These are phyloP conservation scores for Pomacea maculata DNA, from an alignment of 1,140 invertebrate species.

Conservation along the genomic window DNA sequence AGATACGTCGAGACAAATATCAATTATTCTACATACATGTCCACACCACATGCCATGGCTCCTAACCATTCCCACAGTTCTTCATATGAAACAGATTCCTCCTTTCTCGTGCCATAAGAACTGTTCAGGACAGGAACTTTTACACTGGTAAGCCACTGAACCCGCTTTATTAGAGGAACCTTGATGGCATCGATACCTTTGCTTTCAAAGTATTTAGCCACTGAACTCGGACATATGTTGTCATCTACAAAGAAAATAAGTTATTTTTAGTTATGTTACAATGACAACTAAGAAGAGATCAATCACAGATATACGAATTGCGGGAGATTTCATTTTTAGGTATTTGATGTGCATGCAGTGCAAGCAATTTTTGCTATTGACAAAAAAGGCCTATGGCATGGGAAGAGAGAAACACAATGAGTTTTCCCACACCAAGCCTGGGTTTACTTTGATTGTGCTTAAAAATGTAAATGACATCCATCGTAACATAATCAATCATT, in stretches of 20 bases:
- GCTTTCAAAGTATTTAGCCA: conserved; percentile 43
- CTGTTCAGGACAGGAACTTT: conserved; percentile 33
- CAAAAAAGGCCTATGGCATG: too few relatives aligned
- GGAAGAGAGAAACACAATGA: too few relatives aligned
- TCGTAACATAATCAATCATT: too few relatives aligned
- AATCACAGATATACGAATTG: too few relatives aligned
- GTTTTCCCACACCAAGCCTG: too few relatives aligned
- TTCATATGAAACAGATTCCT: conserved; percentile 23
- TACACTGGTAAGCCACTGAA: conserved; percentile 31
- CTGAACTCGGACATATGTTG: conserved; percentile 40
- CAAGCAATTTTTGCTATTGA: too few relatives aligned
- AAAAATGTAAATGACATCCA: too few relatives aligned
- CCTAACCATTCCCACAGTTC: conserved; percentile 55
- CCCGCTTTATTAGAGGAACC: conserved; percentile 17
- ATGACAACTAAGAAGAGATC: neutral
- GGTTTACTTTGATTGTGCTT: too few relatives aligned
- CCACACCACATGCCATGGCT: conserved; percentile 40
- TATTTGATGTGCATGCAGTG: too few relatives aligned
- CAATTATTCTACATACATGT: conserved; percentile 34
- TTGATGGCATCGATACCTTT: conserved; percentile 27
- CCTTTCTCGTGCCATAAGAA: conserved; percentile 8
- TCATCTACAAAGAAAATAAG: conserved; percentile 34
- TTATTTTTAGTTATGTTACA: neutral
- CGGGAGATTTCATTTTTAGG: too few relatives aligned
- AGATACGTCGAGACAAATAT: neutral